phyloP scores from a whole-genome alignment of 37 sponge, comb jelly and placozoan species.

The Chondrilla cf. caribensis region DNA sequence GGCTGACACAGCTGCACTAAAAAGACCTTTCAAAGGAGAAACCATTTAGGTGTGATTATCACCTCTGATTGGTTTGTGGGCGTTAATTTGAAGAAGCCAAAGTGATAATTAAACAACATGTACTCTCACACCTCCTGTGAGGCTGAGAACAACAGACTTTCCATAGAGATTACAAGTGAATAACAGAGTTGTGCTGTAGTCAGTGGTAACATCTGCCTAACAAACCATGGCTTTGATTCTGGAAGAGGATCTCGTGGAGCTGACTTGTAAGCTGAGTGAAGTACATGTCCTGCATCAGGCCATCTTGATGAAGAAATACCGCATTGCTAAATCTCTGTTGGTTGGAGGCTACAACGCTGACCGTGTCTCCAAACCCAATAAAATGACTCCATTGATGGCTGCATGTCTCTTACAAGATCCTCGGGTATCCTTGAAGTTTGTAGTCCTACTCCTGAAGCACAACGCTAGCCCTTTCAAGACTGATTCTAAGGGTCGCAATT shows the following conservation, averaged over 20 bases:
- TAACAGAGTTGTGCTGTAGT: too few species aligned
- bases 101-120: too few species aligned
- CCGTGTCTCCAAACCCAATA: not conserved
- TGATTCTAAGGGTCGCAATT: conserved; percentile 22
- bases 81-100: too few species aligned
- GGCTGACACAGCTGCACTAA: too few species aligned
- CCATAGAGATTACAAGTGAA: too few species aligned
- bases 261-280: not conserved
- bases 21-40: too few species aligned
- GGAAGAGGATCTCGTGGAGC: not conserved
- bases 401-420: conserved; percentile 24
- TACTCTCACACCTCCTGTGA: too few species aligned
- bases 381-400: conserved; percentile 34
- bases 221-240: conserved; percentile 10
- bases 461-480: conserved; percentile 4
- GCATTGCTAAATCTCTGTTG: not conserved
- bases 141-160: too few species aligned
- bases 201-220: too few species aligned
- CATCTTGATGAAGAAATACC: conserved; percentile 2
- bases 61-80: too few species aligned
- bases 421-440: not conserved
- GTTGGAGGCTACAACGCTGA: conserved; percentile 23
- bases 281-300: conserved; percentile 8
- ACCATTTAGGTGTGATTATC: too few species aligned
- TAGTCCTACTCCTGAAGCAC: not conserved